Evolutionary conservation across 1,140 invertebrate species (phyloP).

Genomic region (Druon quercuslanigerum): DNA sequence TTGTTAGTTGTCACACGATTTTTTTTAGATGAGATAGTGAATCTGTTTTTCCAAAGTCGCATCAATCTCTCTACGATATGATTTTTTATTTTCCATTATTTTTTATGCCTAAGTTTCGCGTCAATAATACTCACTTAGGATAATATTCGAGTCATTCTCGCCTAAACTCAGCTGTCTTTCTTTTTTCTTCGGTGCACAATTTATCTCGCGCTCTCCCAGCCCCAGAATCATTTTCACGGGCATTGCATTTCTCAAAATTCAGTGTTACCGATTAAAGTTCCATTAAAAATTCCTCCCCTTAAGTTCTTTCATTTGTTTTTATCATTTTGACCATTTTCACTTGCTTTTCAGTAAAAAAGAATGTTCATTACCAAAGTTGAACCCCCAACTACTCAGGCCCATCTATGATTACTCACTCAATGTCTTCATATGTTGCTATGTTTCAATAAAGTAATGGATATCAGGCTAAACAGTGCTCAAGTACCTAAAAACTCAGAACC

Average conservation of each 20-base stretch:
- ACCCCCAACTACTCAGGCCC: too few relatives aligned
- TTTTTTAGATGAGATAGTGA: too few relatives aligned
- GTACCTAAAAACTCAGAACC: too few relatives aligned
- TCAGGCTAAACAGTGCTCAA: too few relatives aligned
- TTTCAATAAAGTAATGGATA: too few relatives aligned
- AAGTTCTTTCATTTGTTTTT: constrained; percentile 33
- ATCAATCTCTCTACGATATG: too few relatives aligned
- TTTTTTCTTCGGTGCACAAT: constrained; percentile 18
- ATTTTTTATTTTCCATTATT: too few relatives aligned
- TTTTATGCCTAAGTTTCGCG: too few relatives aligned
- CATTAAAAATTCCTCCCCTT: background rate
- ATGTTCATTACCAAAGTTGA: background rate
- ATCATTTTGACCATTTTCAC: background rate
- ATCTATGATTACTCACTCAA: too few relatives aligned
- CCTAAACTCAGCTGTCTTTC: constrained; percentile 42
- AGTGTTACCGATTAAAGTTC: background rate
- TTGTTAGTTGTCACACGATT: too few relatives aligned
- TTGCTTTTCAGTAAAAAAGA: background rate
- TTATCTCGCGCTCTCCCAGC: background rate
- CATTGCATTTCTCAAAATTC: background rate
- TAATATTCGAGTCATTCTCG: constrained; percentile 64
- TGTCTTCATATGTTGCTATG: too few relatives aligned
- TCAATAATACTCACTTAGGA: constrained; percentile 73
- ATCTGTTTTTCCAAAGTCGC: too few relatives aligned
- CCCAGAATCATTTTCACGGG: background rate